Evolutionary conservation across 2,888 invertebrate genomes (phyloP), one percentile per base, ranked within the genome.

Genomic region (Adela reaumurella): DNA sequence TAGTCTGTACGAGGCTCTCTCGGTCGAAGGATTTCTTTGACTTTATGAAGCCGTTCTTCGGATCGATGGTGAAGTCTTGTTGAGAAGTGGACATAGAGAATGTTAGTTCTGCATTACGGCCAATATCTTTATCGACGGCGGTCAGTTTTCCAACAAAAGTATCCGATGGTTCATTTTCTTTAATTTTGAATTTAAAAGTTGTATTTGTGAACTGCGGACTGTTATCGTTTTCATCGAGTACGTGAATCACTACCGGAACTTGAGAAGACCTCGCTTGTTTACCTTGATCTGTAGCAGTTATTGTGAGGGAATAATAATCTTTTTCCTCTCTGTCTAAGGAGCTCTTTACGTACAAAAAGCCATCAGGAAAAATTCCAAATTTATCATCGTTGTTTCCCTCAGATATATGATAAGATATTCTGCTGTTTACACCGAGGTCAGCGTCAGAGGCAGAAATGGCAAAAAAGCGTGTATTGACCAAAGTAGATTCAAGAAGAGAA

Each of bases 161-260:
- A 65, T 93, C 93, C 0, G 89, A 84, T 1, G 91, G 89, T 55
- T 92, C 90, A 67, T 94, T 94, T 73, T 95, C 94, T 48, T 89
- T 86, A 17, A 97, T 86, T 65, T 87, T 90, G 64, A 97, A 95
- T 51, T 89, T 88, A 69, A 97, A 98, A 16, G 92, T 92, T 24
- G 87, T 85, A 59, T 97, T 94, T 2, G 89, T 88, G 70, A 99
- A 98, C 64, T 89, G 86, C 0, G 98, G 98, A 24, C 89, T 86
- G 67, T 97, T 95, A 71, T 98, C 97, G 69, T 99, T 98, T 73
- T 97, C 95, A 72, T 97, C 98, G 53, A 94, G 87, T 18, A 97
- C 87, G 63, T 95, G 94, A 53, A 97, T 89, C 17, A 95, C 92
- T 2, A 97, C 90, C 6, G 94, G 93, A 2, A 94, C 95, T 46